Base-by-base conservation (phyloP, 2,888 invertebrate genomes). In the Deladenus siricidicola region DNA sequence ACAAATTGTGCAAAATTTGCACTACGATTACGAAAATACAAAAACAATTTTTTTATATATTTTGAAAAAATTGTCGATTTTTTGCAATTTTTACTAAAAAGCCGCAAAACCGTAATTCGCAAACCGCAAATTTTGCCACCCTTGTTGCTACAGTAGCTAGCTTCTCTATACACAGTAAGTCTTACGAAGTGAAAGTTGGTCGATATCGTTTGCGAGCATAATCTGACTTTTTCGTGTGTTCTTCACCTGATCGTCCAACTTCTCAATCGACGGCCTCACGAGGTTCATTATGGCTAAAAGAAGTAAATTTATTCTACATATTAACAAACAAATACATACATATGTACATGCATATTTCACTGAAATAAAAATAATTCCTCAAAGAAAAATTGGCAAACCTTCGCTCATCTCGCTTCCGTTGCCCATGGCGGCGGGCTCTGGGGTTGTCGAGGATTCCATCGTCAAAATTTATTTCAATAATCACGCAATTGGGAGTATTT, bases 181-280 rank as follows among this genome's bases (percentile, higher is more conserved):
- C 69, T 56, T 49, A 69, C 69, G 66, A 26, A 55, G 42, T 14
- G 69, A 72, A 8, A 72, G 39, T 42, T 58, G 56, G 45, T 69
- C 61, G 48, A 69, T 67, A 28, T 69, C 56, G 2, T 56, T 57
- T 28, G 63, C 61, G 42, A 69, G 45, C 26, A 28, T 14, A 30
- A 70, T n/a, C 56, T 69, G 69, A 55, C 69, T 67, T 24, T 68
- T 70, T 10, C 69, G 43, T 14, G 69, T 69, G 56, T 66, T 60
- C 58, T 72, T 70, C 21, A 69, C 69, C 42, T 69, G 69, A n/a
- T 65, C 62, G 58, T 69, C 69, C 43, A 69, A 47, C 21, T 58
- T 60, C 6, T 54, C 50, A 21, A 67, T 45, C 8, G 71, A 62
- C 21, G 69, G 69, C 8, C 63, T 56, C n/a, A 69, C 60, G 34